Evolutionary conservation across 2,113 vertebrate genomes (phyloP).

Genomic region (Mormyrus lacerda): DNA sequence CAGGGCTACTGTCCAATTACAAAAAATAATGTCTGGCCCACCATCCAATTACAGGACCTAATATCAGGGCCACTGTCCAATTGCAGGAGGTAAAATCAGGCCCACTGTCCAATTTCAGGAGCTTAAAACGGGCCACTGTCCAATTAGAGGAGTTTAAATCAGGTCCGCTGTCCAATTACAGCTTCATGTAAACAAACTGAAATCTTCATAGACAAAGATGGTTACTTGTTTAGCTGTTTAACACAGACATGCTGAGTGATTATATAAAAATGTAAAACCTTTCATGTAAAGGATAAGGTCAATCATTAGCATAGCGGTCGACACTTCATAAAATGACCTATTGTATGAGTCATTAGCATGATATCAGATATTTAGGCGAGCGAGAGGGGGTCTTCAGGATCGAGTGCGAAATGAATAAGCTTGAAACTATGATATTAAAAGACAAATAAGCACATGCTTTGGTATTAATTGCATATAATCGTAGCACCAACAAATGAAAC

Average conservation of each 20-base stretch:
- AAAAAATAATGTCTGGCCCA: not conserved
- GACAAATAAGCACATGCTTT: not conserved
- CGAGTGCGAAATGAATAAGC: not conserved
- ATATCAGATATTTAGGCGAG: not conserved
- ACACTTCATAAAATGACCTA: not conserved
- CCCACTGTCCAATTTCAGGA: not conserved
- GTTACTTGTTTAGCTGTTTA: not conserved
- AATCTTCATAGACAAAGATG: not conserved
- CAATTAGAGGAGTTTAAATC: not conserved
- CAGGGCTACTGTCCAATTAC: not conserved
- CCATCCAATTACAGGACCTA: not conserved
- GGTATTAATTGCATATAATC: not conserved
- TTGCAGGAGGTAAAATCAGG: not conserved
- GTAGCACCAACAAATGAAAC: not conserved
- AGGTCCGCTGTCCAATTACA: not conserved
- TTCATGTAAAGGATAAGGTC: not conserved
- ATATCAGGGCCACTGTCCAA: not conserved
- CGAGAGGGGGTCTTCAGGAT: not conserved
- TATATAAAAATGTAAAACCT: not conserved
- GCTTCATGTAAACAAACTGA: not conserved
- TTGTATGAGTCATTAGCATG: not conserved
- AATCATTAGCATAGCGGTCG: not conserved
- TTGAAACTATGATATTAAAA: not conserved
- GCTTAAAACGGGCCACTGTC: not conserved
- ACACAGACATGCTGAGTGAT: not conserved